Evolutionary conservation across 2,888 invertebrate genomes (phyloP).

Genomic region (Orgyia antiqua): DNA sequence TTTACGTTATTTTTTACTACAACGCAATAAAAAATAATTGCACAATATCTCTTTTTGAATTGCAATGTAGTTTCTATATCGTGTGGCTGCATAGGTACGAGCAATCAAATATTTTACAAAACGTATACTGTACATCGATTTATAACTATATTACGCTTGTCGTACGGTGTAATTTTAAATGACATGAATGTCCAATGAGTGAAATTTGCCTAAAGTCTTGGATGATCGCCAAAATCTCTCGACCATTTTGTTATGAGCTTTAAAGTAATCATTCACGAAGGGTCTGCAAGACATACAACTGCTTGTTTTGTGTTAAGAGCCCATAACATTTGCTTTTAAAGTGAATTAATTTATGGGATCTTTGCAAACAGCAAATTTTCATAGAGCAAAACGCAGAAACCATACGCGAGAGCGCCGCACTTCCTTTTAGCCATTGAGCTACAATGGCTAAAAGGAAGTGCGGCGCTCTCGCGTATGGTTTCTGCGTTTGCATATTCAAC

Average conservation of each 20-base stretch:
- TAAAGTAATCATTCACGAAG: slow-evolving; percentile 22
- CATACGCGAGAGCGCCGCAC: too few relatives aligned
- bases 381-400: too few relatives aligned
- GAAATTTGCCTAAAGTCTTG: slow-evolving; percentile 30
- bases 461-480: too few relatives aligned
- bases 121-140: slow-evolving; percentile 25
- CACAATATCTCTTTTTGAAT: slow-evolving; percentile 5
- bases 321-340: too few relatives aligned
- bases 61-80: slow-evolving; percentile 27
- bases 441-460: too few relatives aligned
- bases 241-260: too few relatives aligned
- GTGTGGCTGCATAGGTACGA: slow-evolving; percentile 18
- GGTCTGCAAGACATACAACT: too few relatives aligned
- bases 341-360: too few relatives aligned
- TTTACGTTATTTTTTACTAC: not conserved
- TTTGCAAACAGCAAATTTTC: too few relatives aligned
- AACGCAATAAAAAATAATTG: slow-evolving; percentile 3
- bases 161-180: slow-evolving; percentile 28
- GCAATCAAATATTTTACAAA: slow-evolving; percentile 39
- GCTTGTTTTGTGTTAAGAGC: too few relatives aligned
- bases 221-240: slow-evolving; percentile 30
- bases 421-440: too few relatives aligned
- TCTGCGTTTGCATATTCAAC: too few relatives aligned
- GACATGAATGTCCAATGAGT: slow-evolving; percentile 24
- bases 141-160: slow-evolving; percentile 32